A percentile compares a stretch with the other conserved stretches of the same genome.
phyloP scores from a whole-genome alignment of 2,888 invertebrate species.

The Troilus luridus region DNA sequence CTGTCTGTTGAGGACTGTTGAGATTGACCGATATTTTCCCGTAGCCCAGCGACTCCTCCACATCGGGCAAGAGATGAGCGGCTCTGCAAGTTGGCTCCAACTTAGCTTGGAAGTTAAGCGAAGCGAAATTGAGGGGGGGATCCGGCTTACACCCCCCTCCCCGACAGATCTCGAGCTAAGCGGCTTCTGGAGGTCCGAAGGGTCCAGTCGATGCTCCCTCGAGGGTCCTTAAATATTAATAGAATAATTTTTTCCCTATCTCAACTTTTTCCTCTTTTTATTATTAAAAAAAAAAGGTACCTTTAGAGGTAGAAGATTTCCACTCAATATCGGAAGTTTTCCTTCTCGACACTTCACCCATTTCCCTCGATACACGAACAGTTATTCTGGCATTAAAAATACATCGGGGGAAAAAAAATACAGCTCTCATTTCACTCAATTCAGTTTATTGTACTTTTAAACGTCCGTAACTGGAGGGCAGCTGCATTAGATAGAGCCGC shows the following conservation, averaged over 20 bases:
- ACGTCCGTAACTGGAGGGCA: too few species aligned
- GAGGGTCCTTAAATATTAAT: slow-evolving; percentile 49
- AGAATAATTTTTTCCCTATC: slow-evolving; percentile 31
- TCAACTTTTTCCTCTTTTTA: slow-evolving; percentile 23
- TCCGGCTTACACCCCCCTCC: slow-evolving; percentile 35
- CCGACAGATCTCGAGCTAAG: background rate
- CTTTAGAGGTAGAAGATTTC: background rate
- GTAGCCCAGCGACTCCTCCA: background rate
- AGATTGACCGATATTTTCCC: background rate
- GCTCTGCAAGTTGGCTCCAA: slow-evolving; percentile 15
- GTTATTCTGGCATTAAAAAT: too few species aligned
- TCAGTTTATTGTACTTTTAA: too few species aligned
- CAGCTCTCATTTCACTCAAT: too few species aligned
- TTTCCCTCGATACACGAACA: background rate
- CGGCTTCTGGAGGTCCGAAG: background rate
- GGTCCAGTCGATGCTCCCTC: background rate
- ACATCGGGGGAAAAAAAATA: too few species aligned
- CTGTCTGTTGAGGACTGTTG: background rate
- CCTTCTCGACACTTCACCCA: background rate
- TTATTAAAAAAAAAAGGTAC: background rate
- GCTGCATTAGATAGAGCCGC: too few species aligned
- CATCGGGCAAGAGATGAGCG: background rate
- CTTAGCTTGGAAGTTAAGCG: slow-evolving; percentile 38
- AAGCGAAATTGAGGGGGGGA: slow-evolving; percentile 33
- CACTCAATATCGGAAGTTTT: background rate